Base-by-base conservation (phyloP, 2,888 invertebrate species). In the Pyrochroa serraticornis region DNA sequence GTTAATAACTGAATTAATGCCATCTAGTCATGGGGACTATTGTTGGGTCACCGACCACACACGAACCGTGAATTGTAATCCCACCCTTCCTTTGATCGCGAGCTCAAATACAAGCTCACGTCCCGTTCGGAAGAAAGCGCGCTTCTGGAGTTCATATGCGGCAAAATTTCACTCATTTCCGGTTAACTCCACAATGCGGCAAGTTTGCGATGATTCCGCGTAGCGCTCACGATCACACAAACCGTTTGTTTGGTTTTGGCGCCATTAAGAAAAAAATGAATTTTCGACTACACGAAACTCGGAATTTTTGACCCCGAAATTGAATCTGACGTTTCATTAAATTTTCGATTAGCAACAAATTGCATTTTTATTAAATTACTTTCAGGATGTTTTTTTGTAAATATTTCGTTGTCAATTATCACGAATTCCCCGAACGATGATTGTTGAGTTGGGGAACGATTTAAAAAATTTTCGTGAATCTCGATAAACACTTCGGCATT, bases 111-210 rank as follows among this genome's bases (percentile, higher is more conserved):
- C 57, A 45, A 38, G 43, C 53, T 46, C 53, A 53, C 53, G 53
- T 53, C 53, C 33, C 53, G 39, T 34, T 53, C 22, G 12, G 22
- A 53, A 53, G 53, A 46, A 53, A 53, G 46, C 46, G 12, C 53
- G 46, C 46, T 46, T 53, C 53, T 46, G 39, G 60, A 57, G 46
- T 54, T 61, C 57, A 54, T 50, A 58, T 49, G 38, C 61, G 53
- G 53, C 53, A 39, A 46, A 45, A 48, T 58, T 55, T 46, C 46
- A 49, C 46, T 55, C 55, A 44, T 54, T 62, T 58, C 62, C 54
- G 60, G 55, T 55, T 55, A 58, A 46, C 44, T 39, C 49, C 46
- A 58, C 62, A 58, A 58, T 58, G 53, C 53, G 33, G 46, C 53
- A 35, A 53, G 34, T 46, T 35, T 14, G 52, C 9, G 50, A 50